Conservation (phyloP, 2,888 invertebrate genomes). For the Thereva nobilitata region DNA sequence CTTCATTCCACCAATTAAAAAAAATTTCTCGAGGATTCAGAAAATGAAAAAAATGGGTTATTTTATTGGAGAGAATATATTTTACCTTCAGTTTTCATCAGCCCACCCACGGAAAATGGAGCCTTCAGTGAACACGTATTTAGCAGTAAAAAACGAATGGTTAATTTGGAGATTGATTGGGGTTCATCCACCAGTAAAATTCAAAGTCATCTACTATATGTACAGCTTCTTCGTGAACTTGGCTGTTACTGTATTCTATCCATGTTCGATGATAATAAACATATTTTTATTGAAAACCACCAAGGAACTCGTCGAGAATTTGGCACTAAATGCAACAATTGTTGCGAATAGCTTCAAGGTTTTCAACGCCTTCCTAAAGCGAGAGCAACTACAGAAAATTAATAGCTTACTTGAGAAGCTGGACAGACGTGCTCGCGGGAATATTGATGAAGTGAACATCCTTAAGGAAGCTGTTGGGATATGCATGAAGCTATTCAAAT, state of each 20-base stretch:
- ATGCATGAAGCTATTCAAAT: slow-evolving; percentile 4
- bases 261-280: slow-evolving; percentile 11
- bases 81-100: too few species aligned
- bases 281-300: background rate
- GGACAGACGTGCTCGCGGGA: slow-evolving; percentile 20
- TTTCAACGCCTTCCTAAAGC: slow-evolving; percentile 10
- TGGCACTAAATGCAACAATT: slow-evolving; percentile 8
- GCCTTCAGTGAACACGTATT: background rate
- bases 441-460: background rate
- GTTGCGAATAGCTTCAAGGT: slow-evolving; percentile 9
- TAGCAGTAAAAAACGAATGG: slow-evolving; percentile 4
- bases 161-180: slow-evolving; percentile 22
- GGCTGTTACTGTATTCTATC: slow-evolving; percentile 6
- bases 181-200: slow-evolving; percentile 5
- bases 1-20: too few species aligned
- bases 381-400: background rate
- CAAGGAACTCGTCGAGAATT: slow-evolving; percentile 4
- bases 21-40: too few species aligned
- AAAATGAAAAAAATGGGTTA: too few species aligned
- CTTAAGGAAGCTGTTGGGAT: background rate
- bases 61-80: too few species aligned
- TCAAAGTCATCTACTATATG: slow-evolving; percentile 5
- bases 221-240: slow-evolving; percentile 7
- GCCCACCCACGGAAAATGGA: too few species aligned
- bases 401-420: slow-evolving; percentile 1